These are phyloP conservation scores for Nephila pilipes DNA, from an alignment of 1,140 invertebrate species.

Conservation along the genomic window DNA sequence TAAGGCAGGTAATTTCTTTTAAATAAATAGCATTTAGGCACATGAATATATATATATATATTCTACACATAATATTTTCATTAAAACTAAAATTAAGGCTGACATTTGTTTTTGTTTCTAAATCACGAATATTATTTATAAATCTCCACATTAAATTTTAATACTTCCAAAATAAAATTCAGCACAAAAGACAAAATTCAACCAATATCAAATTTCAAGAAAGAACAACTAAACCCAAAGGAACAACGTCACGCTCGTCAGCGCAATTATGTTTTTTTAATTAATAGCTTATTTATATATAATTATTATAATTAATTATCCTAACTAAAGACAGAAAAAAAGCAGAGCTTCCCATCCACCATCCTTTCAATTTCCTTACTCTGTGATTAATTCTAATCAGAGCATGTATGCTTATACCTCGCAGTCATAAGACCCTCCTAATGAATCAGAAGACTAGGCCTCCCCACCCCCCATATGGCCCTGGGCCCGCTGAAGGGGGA, in stretches of 20 bases:
- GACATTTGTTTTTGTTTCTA: too few relatives aligned
- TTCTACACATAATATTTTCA: too few relatives aligned
- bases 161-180: neutral
- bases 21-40: too few relatives aligned
- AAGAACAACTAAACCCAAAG: neutral
- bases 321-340: slow-evolving; percentile 24
- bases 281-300: slow-evolving; percentile 27
- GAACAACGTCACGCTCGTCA: neutral
- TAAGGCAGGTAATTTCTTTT: too few relatives aligned
- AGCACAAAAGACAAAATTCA: neutral
- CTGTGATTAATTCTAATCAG: slow-evolving; percentile 62
- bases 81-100: too few relatives aligned
- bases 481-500: neutral
- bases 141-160: too few relatives aligned
- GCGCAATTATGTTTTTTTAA: neutral
- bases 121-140: too few relatives aligned
- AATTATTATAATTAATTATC: slow-evolving; percentile 44
- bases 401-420: slow-evolving; percentile 40
- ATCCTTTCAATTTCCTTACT: slow-evolving; percentile 25
- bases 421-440: slow-evolving; percentile 44
- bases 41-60: too few relatives aligned
- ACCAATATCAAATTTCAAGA: neutral
- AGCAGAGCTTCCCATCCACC: neutral
- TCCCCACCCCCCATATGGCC: neutral
- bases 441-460: slow-evolving; percentile 32